These are phyloP conservation scores for Microchrysa polita DNA, from an alignment of 2,888 invertebrate species.

Conservation along the genomic window DNA sequence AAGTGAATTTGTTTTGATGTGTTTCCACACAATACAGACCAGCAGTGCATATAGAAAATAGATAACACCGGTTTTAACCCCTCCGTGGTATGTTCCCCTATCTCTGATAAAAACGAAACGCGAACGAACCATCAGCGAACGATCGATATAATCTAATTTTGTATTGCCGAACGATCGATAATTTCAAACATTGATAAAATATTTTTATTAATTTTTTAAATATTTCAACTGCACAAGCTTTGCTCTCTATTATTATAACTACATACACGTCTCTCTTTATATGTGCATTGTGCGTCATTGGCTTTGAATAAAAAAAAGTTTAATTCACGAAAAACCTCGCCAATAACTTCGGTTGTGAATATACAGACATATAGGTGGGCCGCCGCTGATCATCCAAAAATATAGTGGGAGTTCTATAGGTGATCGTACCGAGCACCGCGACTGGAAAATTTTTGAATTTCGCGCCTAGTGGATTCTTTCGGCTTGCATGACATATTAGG, in stretches of 20 bases:
- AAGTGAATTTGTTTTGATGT: too few relatives aligned
- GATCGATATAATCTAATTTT: neutral
- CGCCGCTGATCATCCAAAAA: neutral
- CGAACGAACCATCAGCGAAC: neutral
- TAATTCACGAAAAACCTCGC: neutral
- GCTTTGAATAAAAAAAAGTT: neutral
- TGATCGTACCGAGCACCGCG: neutral
- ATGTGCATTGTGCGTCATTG: slow-evolving; percentile 17
- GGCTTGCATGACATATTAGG: slow-evolving; percentile 10
- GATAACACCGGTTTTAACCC: neutral
- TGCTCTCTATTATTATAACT: too few relatives aligned
- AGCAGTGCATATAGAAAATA: neutral
- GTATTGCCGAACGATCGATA: slow-evolving; percentile 11
- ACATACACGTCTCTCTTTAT: too few relatives aligned
- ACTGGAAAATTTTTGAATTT: neutral
- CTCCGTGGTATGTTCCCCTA: neutral
- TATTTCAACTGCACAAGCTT: neutral
- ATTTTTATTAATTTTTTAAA: slow-evolving; percentile 19
- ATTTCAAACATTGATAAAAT: slow-evolving; percentile 19
- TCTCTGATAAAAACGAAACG: slow-evolving; percentile 4
- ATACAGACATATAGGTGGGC: slow-evolving; percentile 9
- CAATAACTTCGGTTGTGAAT: too few relatives aligned
- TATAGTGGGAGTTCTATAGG: slow-evolving; percentile 19
- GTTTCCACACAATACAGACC: too few relatives aligned
- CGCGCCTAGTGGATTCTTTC: slow-evolving; percentile 11